A percentile compares a stretch with the other conserved stretches of the same genome.
Evolutionary conservation across 2,113 vertebrate species (phyloP).

Genomic region (Phaetusa simplex): DNA sequence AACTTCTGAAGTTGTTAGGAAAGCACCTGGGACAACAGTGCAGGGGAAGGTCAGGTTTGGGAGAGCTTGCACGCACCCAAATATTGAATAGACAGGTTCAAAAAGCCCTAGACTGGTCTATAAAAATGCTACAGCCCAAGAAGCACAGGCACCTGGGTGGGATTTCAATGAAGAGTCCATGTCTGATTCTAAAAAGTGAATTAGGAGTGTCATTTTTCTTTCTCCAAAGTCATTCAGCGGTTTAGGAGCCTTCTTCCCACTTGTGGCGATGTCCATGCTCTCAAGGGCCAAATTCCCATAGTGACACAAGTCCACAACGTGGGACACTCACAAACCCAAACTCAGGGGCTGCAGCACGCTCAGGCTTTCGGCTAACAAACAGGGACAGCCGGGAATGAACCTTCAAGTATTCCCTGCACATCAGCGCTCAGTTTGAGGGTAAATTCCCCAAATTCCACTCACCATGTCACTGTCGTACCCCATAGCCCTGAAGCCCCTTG

Average conservation of each 20-base stretch:
- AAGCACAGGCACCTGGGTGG: neutral
- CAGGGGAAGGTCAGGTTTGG: neutral
- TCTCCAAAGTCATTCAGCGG: neutral
- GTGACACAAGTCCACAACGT: neutral
- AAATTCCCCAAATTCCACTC: neutral
- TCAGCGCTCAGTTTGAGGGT: neutral
- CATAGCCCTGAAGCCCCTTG: neutral
- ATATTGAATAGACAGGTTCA: neutral
- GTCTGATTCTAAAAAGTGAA: neutral
- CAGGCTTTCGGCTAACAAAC: neutral
- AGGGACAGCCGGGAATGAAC: neutral
- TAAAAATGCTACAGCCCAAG: neutral
- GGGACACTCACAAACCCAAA: neutral
- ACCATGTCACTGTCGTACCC: neutral
- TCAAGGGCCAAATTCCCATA: neutral
- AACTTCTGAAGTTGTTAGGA: neutral
- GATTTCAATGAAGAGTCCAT: neutral
- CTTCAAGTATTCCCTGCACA: neutral
- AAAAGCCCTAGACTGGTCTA: neutral
- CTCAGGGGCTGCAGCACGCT: neutral
- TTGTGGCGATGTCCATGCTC: neutral
- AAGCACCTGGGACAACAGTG: neutral
- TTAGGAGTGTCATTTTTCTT: neutral
- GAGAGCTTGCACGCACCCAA: neutral
- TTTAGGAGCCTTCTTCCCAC: neutral